phyloP scores from a whole-genome alignment of 2,888 invertebrate genomes.

The Sturmia bella region DNA sequence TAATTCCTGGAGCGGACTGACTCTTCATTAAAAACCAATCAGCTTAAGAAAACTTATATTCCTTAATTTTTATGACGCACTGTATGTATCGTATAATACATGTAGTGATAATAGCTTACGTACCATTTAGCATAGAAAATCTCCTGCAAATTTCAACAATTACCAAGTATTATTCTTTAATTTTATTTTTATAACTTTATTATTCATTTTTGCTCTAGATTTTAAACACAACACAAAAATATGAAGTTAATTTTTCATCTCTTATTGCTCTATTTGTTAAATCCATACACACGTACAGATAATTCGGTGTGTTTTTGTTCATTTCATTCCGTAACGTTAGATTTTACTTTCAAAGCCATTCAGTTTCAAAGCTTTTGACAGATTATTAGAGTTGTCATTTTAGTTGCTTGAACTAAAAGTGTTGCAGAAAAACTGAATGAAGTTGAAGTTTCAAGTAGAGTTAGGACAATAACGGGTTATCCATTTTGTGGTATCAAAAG shows the following conservation, averaged over 20 bases:
- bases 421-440: conserved; percentile 12
- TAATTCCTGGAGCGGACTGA: too few relatives aligned
- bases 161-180: conserved; percentile 55
- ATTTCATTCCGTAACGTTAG: conserved; percentile 24
- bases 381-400: conserved; percentile 64
- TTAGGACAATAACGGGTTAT: conserved; percentile 25
- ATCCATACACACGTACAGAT: conserved; percentile 17
- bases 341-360: conserved; percentile 43
- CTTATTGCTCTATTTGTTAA: conserved; percentile 30
- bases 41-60: conserved; percentile 1
- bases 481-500: conserved; percentile 42
- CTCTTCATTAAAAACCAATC: too few relatives aligned
- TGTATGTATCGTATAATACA: too few relatives aligned
- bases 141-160: conserved; percentile 61
- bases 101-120: not conserved
- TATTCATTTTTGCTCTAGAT: conserved; percentile 28
- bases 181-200: not conserved
- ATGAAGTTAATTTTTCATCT: conserved; percentile 56
- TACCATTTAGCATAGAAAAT: conserved; percentile 7
- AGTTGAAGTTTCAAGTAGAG: conserved; percentile 16
- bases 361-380: conserved; percentile 51
- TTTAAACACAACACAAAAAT: conserved; percentile 38
- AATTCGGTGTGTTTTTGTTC: conserved; percentile 12
- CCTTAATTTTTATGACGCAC: not conserved
- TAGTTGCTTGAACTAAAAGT: conserved; percentile 47